Percentiles rank a stretch among this genome's conserved stretches.
Evolutionary conservation across 1,140 invertebrate species (phyloP).

Genomic region (Meloidogyne hapla): DNA sequence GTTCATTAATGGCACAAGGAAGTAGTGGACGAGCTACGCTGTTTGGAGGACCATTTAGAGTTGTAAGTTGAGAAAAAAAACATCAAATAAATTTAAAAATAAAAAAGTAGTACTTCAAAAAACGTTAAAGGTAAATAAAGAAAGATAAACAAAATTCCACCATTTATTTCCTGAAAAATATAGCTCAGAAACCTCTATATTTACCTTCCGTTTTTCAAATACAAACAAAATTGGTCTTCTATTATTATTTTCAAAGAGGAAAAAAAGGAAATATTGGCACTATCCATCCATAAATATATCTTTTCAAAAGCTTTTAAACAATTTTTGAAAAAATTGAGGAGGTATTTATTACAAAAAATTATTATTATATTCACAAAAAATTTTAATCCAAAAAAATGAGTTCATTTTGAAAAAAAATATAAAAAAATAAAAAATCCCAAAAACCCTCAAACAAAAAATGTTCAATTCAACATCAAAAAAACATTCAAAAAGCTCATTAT

Average conservation of each 20-base stretch:
- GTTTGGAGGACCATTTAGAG: slow-evolving; percentile 22
- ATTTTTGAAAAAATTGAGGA: neutral
- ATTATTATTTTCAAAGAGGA: neutral
- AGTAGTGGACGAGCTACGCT: slow-evolving; percentile 15
- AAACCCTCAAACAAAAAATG: neutral
- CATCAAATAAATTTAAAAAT: neutral
- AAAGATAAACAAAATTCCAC: neutral
- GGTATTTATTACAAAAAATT: slow-evolving; percentile 1
- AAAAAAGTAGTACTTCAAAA: neutral
- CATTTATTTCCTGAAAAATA: neutral
- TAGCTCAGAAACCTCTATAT: neutral
- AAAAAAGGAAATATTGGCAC: too few species aligned
- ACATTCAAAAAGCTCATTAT: neutral
- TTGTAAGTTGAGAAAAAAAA: slow-evolving; percentile 1
- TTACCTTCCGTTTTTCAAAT: neutral
- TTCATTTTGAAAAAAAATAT: neutral
- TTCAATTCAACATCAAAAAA: neutral
- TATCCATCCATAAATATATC: neutral
- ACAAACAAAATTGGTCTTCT: neutral
- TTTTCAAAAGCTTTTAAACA: neutral
- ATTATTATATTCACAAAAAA: neutral
- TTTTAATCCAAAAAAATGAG: neutral
- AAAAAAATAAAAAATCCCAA: too few species aligned
- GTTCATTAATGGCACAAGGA: slow-evolving; percentile 9
- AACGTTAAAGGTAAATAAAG: neutral